Percentiles rank a stretch among this genome's conserved stretches.
Evolutionary conservation across 2,113 vertebrate species (phyloP).

Genomic region (Rhinoptilus africanus): DNA sequence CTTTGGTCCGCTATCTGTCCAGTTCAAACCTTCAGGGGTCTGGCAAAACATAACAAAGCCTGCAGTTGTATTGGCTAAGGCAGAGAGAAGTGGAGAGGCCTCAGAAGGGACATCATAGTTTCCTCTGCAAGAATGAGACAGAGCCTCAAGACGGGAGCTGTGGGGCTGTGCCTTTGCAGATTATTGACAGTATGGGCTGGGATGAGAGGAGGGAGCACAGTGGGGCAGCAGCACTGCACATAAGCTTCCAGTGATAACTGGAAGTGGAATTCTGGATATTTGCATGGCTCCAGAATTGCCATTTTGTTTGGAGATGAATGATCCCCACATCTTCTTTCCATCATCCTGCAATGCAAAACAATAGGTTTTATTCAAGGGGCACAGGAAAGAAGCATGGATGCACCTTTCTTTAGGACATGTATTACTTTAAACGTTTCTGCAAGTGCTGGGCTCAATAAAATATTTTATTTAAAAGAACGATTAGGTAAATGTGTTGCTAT

Average conservation of each 20-base stretch:
- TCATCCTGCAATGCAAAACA: neutral
- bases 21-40: neutral
- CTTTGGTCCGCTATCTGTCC: neutral
- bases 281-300: neutral
- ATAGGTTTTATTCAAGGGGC: neutral
- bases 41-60: neutral
- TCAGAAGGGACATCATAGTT: neutral
- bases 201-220: neutral
- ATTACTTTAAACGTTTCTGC: neutral
- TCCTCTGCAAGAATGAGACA: neutral
- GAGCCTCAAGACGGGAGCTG: neutral
- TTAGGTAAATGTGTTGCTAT: neutral
- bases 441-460: neutral
- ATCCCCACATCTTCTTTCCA: neutral
- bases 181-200: rapidly evolving
- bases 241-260: neutral
- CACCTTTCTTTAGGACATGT: neutral
- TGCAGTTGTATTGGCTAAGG: neutral
- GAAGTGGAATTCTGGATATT: neutral
- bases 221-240: rapidly evolving
- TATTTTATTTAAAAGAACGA: neutral
- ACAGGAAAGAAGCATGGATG: neutral
- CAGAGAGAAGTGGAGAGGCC: neutral
- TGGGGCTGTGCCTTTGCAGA: neutral
- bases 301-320: neutral